Evolutionary conservation across 2,888 invertebrate genomes (phyloP), one percentile per base, ranked within the genome.

Genomic region (Hololepta plana): DNA sequence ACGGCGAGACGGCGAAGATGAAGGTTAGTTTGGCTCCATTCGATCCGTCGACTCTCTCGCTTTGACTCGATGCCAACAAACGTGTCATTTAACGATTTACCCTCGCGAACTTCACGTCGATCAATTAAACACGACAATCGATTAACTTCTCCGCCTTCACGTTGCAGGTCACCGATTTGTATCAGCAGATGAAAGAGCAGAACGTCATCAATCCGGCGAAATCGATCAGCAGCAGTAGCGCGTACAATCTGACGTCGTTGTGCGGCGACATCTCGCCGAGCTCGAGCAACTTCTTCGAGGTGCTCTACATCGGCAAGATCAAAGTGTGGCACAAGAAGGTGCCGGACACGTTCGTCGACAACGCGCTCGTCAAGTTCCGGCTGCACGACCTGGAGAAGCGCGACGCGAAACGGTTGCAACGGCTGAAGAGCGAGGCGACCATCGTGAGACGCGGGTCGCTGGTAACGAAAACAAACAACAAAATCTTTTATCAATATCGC

Each of bases 271-370:
- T 85, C 29, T 80, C 84, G 1, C 79, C 81, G 5, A 81, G 81
- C 40, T 81, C 81, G 33, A 82, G 84, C 12, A 84, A 84, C 49
- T 85, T 85, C 54, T 85, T 85, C 45, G 85, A 87, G 64, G 84
- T 87, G 3, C 60, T 90, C 35, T 91, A 91, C 51, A 74, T 91
- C 24, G 91, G 91, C 0, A 85, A 87, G 57, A 85, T 88, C 24
- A 72, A 80, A 37, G 81, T 88, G 38, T 79, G 82, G 19, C 77
- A 81, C 44, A 71, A 81, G 43, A 85, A 84, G 47, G 76, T 85
- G 1, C 80, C 87, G 1, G 80, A 82, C 37, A 68, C 79, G 0
- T 75, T 91, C 41, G 85, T 91, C 38, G 93, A 93, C 46, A 88
- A 90, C 47, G 84, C 90, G 2, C 57, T 91, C 29, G 67, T 72